These are phyloP conservation scores for Neodiprion lecontei DNA, from an alignment of 1,140 invertebrate species.

Conservation along the genomic window DNA sequence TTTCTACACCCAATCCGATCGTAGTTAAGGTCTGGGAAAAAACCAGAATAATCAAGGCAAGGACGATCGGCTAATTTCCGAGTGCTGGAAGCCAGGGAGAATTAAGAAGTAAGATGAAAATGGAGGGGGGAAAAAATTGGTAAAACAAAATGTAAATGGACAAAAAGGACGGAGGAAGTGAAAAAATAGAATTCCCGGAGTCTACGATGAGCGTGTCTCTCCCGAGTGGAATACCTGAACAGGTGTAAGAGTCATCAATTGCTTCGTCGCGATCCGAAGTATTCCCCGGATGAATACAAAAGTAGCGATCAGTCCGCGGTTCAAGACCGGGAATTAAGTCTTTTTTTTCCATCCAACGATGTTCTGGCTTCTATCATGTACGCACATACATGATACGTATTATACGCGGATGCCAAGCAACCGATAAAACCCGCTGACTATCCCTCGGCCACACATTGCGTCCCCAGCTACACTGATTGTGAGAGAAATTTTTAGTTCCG, in stretches of 20 bases:
- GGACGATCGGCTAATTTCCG: too few species aligned
- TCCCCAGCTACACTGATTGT: too few species aligned
- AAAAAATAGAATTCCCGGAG: neutral
- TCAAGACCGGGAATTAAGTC: neutral
- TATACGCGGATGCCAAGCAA: neutral
- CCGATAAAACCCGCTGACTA: neutral
- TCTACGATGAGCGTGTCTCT: neutral
- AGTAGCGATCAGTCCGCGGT: neutral
- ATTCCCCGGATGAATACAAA: neutral
- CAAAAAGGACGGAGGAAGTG: neutral
- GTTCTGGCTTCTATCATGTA: neutral
- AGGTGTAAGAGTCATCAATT: neutral
- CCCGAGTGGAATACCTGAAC: constrained; percentile 1
- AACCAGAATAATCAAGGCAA: too few species aligned
- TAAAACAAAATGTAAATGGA: too few species aligned
- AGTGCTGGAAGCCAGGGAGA: too few species aligned
- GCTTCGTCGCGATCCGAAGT: neutral
- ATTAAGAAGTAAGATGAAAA: too few species aligned
- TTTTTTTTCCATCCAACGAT: neutral
- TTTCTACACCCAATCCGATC: too few species aligned
- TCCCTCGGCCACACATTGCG: too few species aligned
- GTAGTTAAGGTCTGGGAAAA: too few species aligned
- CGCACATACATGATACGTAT: too few species aligned
- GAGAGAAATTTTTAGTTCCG: too few species aligned
- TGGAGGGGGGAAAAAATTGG: too few species aligned